A percentile compares a stretch with the other conserved stretches of the same genome.
Evolutionary conservation across 2,888 invertebrate genomes (phyloP).

Genomic region (Ectemnius continuus): DNA sequence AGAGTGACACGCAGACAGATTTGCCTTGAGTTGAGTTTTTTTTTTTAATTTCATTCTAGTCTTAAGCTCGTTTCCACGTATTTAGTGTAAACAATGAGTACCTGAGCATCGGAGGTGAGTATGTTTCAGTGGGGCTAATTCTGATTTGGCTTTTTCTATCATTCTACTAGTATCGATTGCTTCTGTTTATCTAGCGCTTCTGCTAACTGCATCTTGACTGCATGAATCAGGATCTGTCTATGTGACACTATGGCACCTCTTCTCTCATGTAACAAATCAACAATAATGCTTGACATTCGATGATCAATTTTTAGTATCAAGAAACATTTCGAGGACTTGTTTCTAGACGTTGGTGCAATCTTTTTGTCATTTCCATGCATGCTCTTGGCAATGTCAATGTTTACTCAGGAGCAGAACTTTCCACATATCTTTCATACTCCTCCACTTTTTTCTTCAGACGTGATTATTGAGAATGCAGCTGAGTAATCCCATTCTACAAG

Average conservation of each 20-base stretch:
- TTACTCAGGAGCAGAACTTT: background rate
- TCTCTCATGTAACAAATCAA: background rate
- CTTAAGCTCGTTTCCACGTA: background rate
- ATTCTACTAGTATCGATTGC: too few relatives aligned
- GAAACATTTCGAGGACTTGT: conserved; percentile 65
- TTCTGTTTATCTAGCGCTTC: background rate
- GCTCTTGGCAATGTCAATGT: conserved; percentile 23
- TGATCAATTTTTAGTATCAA: conserved; percentile 6
- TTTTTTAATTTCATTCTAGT: conserved; percentile 8
- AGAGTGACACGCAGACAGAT: background rate
- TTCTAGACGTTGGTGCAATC: conserved; percentile 73
- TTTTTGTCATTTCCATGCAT: conserved; percentile 19
- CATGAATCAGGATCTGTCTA: background rate
- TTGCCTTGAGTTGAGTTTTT: background rate
- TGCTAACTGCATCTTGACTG: conserved; percentile 1
- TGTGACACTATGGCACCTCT: too few relatives aligned
- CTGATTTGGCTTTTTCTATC: too few relatives aligned
- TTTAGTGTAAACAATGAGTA: background rate
- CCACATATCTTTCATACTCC: background rate
- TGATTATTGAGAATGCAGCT: background rate
- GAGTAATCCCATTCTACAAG: too few relatives aligned
- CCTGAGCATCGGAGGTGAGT: background rate
- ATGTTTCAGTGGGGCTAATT: background rate
- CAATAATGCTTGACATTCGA: conserved; percentile 17
- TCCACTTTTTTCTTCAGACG: background rate